phyloP scores from a whole-genome alignment of 2,113 vertebrate species.

The Laterallus jamaicensis region DNA sequence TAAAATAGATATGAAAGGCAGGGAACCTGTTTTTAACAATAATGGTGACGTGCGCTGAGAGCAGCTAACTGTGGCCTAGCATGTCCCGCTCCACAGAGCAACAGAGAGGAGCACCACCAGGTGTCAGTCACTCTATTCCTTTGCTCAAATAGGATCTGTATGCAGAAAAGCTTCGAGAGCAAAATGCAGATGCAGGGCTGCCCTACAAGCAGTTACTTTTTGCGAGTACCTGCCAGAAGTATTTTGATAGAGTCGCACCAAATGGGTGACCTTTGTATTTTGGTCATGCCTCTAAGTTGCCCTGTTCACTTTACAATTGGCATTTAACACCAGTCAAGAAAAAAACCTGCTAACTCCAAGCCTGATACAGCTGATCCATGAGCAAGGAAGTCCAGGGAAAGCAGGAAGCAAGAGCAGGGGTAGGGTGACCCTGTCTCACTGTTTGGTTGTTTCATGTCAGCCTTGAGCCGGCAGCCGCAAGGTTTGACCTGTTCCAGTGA shows the following conservation, averaged over 20 bases:
- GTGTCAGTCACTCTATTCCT: constrained; percentile 45
- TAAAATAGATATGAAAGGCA: background rate
- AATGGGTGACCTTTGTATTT: background rate
- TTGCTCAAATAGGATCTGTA: background rate
- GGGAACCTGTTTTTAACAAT: background rate
- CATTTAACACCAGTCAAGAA: background rate
- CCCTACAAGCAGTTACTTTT: background rate
- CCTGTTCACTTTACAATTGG: background rate
- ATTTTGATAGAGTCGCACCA: background rate
- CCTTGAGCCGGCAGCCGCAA: background rate
- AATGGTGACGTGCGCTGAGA: background rate
- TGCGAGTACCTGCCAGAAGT: background rate
- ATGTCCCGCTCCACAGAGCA: background rate
- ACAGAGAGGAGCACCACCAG: constrained; percentile 35
- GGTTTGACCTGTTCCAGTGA: background rate
- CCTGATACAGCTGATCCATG: background rate
- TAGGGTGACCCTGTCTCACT: background rate
- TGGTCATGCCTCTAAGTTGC: background rate
- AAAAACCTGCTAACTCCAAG: background rate
- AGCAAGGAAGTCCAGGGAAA: background rate
- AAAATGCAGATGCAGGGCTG: background rate
- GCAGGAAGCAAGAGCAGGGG: background rate
- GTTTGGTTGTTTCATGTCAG: background rate
- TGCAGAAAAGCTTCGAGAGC: background rate
- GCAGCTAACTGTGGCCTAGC: background rate